Conservation (phyloP, 2,113 vertebrate genomes). For the Chaetops frenatus region DNA sequence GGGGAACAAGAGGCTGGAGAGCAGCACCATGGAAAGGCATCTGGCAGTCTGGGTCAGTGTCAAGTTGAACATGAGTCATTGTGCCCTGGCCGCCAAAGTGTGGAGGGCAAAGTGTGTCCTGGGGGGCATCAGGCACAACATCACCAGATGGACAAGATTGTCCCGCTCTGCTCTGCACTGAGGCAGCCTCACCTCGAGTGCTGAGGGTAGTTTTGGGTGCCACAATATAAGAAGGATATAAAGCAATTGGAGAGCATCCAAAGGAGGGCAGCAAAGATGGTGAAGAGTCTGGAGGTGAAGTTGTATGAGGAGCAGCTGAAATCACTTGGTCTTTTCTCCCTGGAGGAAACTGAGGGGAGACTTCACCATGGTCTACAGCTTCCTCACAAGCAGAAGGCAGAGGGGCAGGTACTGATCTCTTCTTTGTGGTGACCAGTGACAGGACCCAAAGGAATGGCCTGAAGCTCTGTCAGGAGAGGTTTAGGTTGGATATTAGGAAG, state of each 20-base stretch:
- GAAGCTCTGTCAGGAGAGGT: not conserved
- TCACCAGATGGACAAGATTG: accelerated
- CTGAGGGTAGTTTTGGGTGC: not conserved
- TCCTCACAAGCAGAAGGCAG: not conserved
- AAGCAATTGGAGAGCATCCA: not conserved
- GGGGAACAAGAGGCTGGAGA: not conserved
- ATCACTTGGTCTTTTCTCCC: not conserved
- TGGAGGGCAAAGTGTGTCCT: accelerated
- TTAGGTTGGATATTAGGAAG: not conserved
- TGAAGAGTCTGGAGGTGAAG: not conserved
- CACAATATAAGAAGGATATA: not conserved
- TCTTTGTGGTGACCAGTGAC: not conserved
- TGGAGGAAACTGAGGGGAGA: not conserved
- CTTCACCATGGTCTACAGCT: not conserved
- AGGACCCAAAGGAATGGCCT: not conserved
- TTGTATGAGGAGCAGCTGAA: not conserved
- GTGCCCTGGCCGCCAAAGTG: not conserved
- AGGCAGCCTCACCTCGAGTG: accelerated
- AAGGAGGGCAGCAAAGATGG: accelerated
- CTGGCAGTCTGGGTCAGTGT: accelerated
- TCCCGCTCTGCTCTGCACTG: not conserved
- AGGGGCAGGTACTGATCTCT: not conserved
- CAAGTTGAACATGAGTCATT: not conserved
- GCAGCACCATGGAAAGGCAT: not conserved
- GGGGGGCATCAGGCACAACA: not conserved